These are phyloP conservation scores for Platysternon megacephalum DNA, from an alignment of 2,113 vertebrate species.

Conservation along the genomic window DNA sequence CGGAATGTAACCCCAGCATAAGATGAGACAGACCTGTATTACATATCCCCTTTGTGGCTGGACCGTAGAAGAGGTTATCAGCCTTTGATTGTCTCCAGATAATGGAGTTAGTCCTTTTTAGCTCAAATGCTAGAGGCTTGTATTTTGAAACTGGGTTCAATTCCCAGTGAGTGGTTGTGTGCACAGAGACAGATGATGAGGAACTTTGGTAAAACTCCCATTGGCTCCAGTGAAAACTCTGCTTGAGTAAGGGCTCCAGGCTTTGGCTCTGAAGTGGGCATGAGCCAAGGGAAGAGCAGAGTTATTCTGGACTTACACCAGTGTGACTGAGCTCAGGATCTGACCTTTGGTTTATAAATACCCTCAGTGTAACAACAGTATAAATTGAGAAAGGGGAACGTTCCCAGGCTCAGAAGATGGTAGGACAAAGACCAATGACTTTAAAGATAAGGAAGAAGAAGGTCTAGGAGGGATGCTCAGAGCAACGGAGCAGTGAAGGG, in stretches of 20 bases:
- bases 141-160: background rate
- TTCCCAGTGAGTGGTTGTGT: rapidly evolving
- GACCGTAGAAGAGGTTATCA: background rate
- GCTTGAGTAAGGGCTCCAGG: background rate
- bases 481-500: background rate
- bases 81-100: background rate
- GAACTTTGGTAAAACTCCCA: background rate
- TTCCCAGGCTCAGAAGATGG: background rate
- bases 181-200: background rate
- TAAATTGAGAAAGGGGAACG: background rate
- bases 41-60: background rate
- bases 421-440: background rate
- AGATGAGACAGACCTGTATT: no score
- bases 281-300: background rate
- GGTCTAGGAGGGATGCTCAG: background rate
- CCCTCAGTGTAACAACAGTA: background rate
- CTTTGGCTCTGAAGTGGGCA: background rate
- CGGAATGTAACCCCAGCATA: no score
- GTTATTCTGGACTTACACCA: background rate
- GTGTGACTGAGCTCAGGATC: background rate
- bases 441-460: background rate
- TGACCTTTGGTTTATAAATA: background rate
- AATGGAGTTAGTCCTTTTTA: background rate
- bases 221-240: background rate
- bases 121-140: background rate